Conservation (phyloP, 92 coral and sea anemone genomes). For the Umimayanthus kanabou region DNA sequence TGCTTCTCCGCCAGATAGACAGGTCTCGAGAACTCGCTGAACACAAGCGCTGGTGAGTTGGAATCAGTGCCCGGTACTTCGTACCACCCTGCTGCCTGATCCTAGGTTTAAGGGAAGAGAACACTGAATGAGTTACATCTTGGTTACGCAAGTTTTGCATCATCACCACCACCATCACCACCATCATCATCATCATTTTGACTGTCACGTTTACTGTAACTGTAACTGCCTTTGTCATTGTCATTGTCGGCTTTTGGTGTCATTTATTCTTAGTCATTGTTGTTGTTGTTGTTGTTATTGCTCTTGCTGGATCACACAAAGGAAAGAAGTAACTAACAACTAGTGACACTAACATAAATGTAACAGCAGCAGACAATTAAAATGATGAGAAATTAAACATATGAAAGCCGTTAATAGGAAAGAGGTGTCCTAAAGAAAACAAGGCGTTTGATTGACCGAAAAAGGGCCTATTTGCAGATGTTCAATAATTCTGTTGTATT, state of each 20-base stretch:
- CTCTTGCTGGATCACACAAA: too few species aligned
- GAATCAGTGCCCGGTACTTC: neutral
- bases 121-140: too few species aligned
- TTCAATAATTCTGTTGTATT: too few species aligned
- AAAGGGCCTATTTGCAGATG: too few species aligned
- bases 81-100: constrained; percentile 1
- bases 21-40: constrained; percentile 21
- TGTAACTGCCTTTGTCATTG: neutral
- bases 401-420: too few species aligned
- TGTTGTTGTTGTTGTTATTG: too few species aligned
- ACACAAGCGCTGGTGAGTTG: constrained; percentile 18
- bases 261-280: neutral
- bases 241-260: neutral
- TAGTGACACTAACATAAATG: too few species aligned
- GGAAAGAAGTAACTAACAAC: too few species aligned
- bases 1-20: neutral
- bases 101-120: neutral
- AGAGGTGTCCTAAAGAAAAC: too few species aligned
- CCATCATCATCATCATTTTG: neutral
- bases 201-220: neutral
- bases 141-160: neutral
- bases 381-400: too few species aligned
- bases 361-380: too few species aligned
- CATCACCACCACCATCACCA: neutral
- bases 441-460: too few species aligned